Conservation (phyloP, 2,888 invertebrate species). For the Thymelicus lineola region DNA sequence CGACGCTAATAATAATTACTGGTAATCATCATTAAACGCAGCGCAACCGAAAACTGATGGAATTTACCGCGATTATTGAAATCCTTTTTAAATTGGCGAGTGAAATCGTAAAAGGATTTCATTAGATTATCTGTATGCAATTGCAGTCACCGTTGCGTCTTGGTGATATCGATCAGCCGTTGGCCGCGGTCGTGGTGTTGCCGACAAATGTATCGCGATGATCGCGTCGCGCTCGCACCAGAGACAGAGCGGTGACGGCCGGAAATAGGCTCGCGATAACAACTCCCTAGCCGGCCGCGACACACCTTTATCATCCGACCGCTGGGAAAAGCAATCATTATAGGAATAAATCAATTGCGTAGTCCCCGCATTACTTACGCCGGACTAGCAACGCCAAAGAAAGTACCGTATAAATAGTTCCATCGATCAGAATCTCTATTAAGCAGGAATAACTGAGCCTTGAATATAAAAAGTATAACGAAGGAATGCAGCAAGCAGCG, state of each 20-base stretch:
- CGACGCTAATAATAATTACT: slow-evolving; percentile 5
- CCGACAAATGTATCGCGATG: slow-evolving; percentile 84
- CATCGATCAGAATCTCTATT: slow-evolving; percentile 28
- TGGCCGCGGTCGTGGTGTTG: slow-evolving; percentile 56
- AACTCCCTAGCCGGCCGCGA: slow-evolving; percentile 74
- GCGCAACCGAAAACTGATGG: slow-evolving; percentile 28
- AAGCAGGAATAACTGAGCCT: slow-evolving; percentile 21
- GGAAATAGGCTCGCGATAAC: slow-evolving; percentile 82
- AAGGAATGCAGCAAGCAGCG: neutral
- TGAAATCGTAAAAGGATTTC: slow-evolving; percentile 62
- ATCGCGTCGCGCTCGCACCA: slow-evolving; percentile 67
- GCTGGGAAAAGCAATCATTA: slow-evolving; percentile 80
- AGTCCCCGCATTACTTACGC: slow-evolving; percentile 45
- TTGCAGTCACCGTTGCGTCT: slow-evolving; percentile 67
- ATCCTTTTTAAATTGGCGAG: slow-evolving; percentile 49
- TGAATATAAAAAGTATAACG: neutral
- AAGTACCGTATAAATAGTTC: slow-evolving; percentile 30
- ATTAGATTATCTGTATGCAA: slow-evolving; percentile 76
- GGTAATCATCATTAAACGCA: slow-evolving; percentile 37
- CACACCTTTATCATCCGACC: slow-evolving; percentile 73
- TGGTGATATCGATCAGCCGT: slow-evolving; percentile 69
- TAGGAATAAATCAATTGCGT: slow-evolving; percentile 77
- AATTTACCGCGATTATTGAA: slow-evolving; percentile 43
- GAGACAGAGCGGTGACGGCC: slow-evolving; percentile 76
- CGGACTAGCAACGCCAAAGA: slow-evolving; percentile 34